These are phyloP conservation scores for Hyposoter dolosus DNA, from an alignment of 2,888 invertebrate genomes.

Conservation along the genomic window DNA sequence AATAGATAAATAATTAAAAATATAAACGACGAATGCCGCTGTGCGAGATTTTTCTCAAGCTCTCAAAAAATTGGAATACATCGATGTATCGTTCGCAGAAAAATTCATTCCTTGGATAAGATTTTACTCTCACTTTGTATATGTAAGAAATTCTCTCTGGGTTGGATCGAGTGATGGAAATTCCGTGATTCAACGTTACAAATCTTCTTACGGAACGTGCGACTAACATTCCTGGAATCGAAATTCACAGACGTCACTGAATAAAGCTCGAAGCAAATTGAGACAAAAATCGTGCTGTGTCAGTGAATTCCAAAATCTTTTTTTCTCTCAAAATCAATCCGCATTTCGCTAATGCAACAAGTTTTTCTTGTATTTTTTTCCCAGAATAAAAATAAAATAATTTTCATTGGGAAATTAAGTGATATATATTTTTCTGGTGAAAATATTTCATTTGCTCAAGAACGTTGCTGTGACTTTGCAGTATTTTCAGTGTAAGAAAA, in stretches of 20 bases:
- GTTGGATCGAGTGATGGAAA: constrained; percentile 29
- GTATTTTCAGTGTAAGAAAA: neutral
- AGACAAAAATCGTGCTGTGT: constrained; percentile 6
- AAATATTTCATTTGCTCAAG: neutral
- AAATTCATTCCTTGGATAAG: neutral
- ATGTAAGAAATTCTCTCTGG: constrained; percentile 1
- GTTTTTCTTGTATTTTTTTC: neutral
- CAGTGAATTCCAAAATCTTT: neutral
- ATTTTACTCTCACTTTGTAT: neutral
- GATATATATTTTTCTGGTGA: neutral
- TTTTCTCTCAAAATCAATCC: neutral
- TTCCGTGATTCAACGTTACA: constrained; percentile 28
- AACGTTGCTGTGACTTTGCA: neutral
- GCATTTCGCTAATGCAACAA: neutral
- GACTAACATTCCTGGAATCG: constrained; percentile 20
- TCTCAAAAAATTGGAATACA: neutral
- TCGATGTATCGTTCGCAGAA: neutral
- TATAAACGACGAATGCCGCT: neutral
- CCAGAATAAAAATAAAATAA: neutral
- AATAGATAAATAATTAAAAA: neutral
- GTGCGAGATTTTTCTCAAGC: neutral
- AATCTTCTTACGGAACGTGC: constrained; percentile 28
- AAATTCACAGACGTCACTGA: constrained; percentile 3
- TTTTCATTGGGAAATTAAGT: neutral
- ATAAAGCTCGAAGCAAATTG: constrained; percentile 16